Base-by-base conservation (phyloP, 2,113 vertebrate genomes). In the Chaetura pelagica region DNA sequence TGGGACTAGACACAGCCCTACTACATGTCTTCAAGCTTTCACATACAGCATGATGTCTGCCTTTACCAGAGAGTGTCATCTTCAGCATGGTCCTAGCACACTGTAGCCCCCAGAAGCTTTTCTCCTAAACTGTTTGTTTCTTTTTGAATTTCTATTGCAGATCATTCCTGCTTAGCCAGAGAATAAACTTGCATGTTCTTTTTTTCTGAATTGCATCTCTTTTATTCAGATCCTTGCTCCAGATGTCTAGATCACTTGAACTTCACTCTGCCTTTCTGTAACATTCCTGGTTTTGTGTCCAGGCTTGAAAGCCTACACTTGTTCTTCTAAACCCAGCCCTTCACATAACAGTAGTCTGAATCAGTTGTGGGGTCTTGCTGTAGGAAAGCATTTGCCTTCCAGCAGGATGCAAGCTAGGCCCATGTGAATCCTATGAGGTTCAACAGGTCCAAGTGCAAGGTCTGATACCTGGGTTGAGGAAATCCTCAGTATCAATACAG, bases 331-430 rank as follows among this genome's bases (percentile, higher is more conserved):
- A 69, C 4, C 10, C 46, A 62, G 59, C n/a, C 12, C 38, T 29
- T 55, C 54, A 27, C 17, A 19, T 0, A n/a, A 29, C 32, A 12
- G 46, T 48, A 5, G 58, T 63, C 15, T 58, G 35, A 27, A 57
- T 6, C 12, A 40, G 4, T n/a, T 0, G 0, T 52, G 61, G 59
- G 18, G 21, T 74, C 18, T 84, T 15, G 11, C 49, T 23, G 17
- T 17, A n/a, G 54, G 63, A 48, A 59, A 55, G 35, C 29, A 42
- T 42, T 42, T 12, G 13, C 14, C 44, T 64, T 58, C 15, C 38
- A 46, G 51, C 2, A 1, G 32, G 32, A 35, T 9, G 24, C 64
- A 46, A 52, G 16, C 20, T 46, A 73, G 16, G 42, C 21, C 44
- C 15, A 23, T 6, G 12, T 22, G 35, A n/a, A 18, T 23, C 27